phyloP scores from a whole-genome alignment of 2,888 invertebrate species.

The Dicyrtomina minuta region DNA sequence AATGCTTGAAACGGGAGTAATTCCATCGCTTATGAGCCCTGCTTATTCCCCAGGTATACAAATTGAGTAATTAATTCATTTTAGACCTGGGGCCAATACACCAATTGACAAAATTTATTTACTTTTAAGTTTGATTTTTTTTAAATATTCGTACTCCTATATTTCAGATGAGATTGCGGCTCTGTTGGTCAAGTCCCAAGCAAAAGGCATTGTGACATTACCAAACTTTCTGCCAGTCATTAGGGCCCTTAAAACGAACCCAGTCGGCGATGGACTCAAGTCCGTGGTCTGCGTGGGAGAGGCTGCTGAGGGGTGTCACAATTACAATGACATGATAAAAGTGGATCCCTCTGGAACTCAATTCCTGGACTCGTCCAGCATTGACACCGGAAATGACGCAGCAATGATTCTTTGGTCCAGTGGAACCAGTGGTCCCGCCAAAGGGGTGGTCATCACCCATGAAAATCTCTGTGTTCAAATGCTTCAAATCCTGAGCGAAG shows the following conservation, averaged over 20 bases:
- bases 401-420: slow-evolving; percentile 41
- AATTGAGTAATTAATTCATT: too few species aligned
- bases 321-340: slow-evolving; percentile 48
- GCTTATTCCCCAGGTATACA: slow-evolving; percentile 46
- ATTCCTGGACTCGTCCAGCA: slow-evolving; percentile 36
- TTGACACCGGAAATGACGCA: slow-evolving; percentile 37
- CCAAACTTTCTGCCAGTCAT: slow-evolving; percentile 35
- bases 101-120: too few species aligned
- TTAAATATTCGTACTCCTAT: too few species aligned
- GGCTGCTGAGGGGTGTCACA: slow-evolving; percentile 44
- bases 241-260: neutral
- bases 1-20: slow-evolving; percentile 38
- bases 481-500: neutral
- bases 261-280: slow-evolving; percentile 16
- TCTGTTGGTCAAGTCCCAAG: slow-evolving; percentile 35
- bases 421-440: slow-evolving; percentile 66
- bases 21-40: slow-evolving; percentile 53
- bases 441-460: slow-evolving; percentile 68
- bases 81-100: too few species aligned
- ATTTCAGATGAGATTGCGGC: slow-evolving; percentile 38
- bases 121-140: neutral
- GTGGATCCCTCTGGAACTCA: slow-evolving; percentile 35
- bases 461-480: slow-evolving; percentile 20
- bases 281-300: slow-evolving; percentile 40
- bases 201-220: slow-evolving; percentile 41